phyloP scores from a whole-genome alignment of 2,888 invertebrate genomes.

The Endotricha flammealis region DNA sequence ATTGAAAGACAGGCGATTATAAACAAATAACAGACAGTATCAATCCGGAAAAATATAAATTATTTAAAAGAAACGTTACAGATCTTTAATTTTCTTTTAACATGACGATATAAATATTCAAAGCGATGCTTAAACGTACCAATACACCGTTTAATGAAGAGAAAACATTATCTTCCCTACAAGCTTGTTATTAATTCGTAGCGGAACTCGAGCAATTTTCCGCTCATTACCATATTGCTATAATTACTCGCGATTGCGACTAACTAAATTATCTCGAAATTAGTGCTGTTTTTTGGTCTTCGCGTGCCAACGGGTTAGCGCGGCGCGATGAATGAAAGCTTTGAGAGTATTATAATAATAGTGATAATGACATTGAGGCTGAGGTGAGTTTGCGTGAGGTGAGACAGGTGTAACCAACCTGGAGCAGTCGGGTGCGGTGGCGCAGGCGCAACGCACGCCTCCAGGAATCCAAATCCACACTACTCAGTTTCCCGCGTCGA shows the following conservation, averaged over 20 bases:
- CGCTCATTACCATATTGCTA: slow-evolving; percentile 30
- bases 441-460: slow-evolving; percentile 66
- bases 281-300: slow-evolving; percentile 16
- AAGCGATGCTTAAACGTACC: slow-evolving; percentile 2
- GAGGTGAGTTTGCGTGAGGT: slow-evolving; percentile 31
- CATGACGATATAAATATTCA: not conserved
- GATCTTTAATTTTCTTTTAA: too few relatives aligned
- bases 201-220: slow-evolving; percentile 13
- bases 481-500: slow-evolving; percentile 39
- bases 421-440: slow-evolving; percentile 48
- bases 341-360: slow-evolving; percentile 55
- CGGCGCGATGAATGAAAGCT: slow-evolving; percentile 40
- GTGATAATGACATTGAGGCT: slow-evolving; percentile 74
- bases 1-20: too few relatives aligned
- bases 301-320: slow-evolving; percentile 12
- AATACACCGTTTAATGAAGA: slow-evolving; percentile 19
- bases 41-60: too few relatives aligned
- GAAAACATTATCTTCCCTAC: slow-evolving; percentile 16
- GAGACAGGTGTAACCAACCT: slow-evolving; percentile 69
- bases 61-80: too few relatives aligned
- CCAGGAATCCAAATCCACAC: slow-evolving; percentile 59
- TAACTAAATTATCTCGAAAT: slow-evolving; percentile 25
- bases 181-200: slow-evolving; percentile 20
- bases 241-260: slow-evolving; percentile 34
- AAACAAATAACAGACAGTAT: too few relatives aligned